These are phyloP conservation scores for Ornithoptera alexandrae DNA, from an alignment of 2,888 invertebrate species.

Conservation along the genomic window DNA sequence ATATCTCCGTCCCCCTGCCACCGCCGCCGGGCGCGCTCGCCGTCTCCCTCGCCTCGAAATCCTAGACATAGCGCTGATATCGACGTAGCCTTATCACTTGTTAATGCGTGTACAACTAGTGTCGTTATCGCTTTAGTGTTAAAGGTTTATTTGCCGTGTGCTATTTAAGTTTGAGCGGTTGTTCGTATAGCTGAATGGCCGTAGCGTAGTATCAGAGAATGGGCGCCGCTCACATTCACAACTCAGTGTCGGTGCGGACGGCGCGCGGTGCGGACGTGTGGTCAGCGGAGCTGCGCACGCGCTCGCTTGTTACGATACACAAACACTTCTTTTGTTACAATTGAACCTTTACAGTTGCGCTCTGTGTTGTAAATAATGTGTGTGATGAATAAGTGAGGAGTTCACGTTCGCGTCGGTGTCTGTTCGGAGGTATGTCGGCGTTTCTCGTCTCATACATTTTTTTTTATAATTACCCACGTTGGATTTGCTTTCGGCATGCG, in stretches of 20 bases:
- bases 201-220: constrained; percentile 74
- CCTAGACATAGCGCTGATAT: constrained; percentile 77
- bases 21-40: constrained; percentile 33
- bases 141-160: constrained; percentile 54
- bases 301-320: constrained; percentile 51
- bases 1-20: constrained; percentile 47
- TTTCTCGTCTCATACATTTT: constrained; percentile 37
- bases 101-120: constrained; percentile 41
- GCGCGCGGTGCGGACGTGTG: constrained; percentile 37
- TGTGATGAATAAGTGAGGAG: constrained; percentile 46
- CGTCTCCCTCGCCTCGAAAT: constrained; percentile 59
- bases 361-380: constrained; percentile 61
- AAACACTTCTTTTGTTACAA: constrained; percentile 18
- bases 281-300: constrained; percentile 40
- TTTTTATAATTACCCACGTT: constrained; percentile 53
- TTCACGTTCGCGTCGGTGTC: constrained; percentile 36
- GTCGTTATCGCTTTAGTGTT: constrained; percentile 43
- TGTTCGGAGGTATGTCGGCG: constrained; percentile 53
- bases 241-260: constrained; percentile 51
- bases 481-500: constrained; percentile 72
- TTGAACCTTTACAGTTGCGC: constrained; percentile 7
- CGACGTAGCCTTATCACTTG: constrained; percentile 76
- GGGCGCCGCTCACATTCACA: constrained; percentile 59
- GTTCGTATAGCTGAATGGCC: constrained; percentile 76
- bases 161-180: constrained; percentile 53